Evolutionary conservation across 2,888 invertebrate species (phyloP), one percentile per base, ranked within the genome.

Genomic region (Liposcelis brunnea): DNA sequence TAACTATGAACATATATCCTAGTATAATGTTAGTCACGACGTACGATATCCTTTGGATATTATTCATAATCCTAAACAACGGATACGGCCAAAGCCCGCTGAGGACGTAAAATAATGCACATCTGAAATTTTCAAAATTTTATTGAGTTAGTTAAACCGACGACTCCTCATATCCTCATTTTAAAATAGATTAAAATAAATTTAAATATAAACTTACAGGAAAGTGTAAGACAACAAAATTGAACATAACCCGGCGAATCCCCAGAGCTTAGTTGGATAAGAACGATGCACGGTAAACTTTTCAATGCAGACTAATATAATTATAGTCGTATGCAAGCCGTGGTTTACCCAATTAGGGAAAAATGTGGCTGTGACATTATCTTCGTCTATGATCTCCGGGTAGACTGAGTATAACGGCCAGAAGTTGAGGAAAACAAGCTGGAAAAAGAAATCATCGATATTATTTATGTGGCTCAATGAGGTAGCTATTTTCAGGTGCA

Each of bases 301-400:
- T 51, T 74, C 73, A 2, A 68, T 49, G 2, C 66, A 48, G 2
- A 72, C 52, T 12, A 71, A 62, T 1, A 70, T 55, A 1, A 66
- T 50, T 42, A 72, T 71, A 53, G 67, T 66, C 1, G 71, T 69
- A 56, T 74, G 74, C 26, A 73, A 64, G 48, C 69, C 67, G 51
- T 74, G 74, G 60, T 74, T 74, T 55, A 73, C 63, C 70, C 71
- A 72, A 26, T 18, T 14, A 3, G 40, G 40, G 18, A 40, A 40
- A 18, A 16, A 35, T 4, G 15, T 44, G 10, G 44, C 35, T 10
- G 32, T 35, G n/a, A 44, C 35, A 12, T 16, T 33, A 15, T 12
- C 11, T 38, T 32, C 34, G 32, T 44, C 32, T 10, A 44, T 34
- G 12, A 44, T 16, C 12, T 32, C 32, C 16, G 32, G 32, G 34